Percentiles rank a stretch among this genome's conserved stretches.
Conservation (phyloP, 2,113 vertebrate genomes). For the Microcebus murinus region DNA sequence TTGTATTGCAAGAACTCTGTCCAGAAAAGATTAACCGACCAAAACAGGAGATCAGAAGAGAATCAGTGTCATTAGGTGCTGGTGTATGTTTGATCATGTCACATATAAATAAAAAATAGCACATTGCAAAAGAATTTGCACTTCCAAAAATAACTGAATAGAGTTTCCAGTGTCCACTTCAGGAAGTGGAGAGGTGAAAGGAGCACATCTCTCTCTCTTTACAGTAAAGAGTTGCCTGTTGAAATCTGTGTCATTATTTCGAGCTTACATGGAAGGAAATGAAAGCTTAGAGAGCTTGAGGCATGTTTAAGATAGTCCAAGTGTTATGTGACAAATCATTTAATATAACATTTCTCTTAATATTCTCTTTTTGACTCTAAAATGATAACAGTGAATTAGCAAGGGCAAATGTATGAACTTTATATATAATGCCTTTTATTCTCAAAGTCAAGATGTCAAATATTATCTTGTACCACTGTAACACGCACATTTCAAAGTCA, state of each 20-base stretch:
- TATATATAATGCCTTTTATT: not conserved
- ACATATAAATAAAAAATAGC: not conserved
- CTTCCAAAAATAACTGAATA: constrained; percentile 16
- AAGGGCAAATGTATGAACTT: not conserved
- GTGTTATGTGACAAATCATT: not conserved
- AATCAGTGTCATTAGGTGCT: not conserved
- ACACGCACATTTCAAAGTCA: not conserved
- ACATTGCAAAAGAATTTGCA: not conserved
- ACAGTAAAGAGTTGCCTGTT: not conserved
- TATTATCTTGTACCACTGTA: not conserved
- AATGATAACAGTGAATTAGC: not conserved
- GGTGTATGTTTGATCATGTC: not conserved
- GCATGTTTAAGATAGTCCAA: not conserved
- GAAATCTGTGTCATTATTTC: not conserved
- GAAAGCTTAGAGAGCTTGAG: not conserved
- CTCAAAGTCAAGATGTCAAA: not conserved
- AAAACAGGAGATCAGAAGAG: not conserved
- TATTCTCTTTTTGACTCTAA: not conserved
- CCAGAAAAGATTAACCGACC: not conserved
- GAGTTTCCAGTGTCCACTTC: fast-evolving
- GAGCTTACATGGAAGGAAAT: not conserved
- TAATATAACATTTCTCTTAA: not conserved
- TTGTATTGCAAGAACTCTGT: not conserved
- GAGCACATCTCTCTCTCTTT: fast-evolving
- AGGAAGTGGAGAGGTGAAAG: not conserved